Base-by-base conservation (phyloP, 2,888 invertebrate species). In the Pocota personata region DNA sequence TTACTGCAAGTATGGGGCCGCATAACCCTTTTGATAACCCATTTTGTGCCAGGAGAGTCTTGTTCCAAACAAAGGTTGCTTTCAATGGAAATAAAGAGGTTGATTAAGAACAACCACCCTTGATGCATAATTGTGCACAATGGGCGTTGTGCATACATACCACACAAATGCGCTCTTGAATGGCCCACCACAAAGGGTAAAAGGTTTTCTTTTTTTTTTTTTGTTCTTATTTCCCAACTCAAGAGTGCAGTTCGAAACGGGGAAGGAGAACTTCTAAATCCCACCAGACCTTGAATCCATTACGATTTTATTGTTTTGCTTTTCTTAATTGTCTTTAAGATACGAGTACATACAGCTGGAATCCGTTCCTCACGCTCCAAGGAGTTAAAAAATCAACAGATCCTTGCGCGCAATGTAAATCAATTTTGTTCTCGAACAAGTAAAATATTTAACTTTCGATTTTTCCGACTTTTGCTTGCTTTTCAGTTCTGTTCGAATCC, bases 391-490 rank as follows among this genome's bases (percentile, higher is more conserved):
- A 82, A 82, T 86, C 82, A 86, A 82, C 86, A 86, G 82, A 86
- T 86, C 76, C 76, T 82, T 82, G 76, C 77, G 75, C 76, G 66
- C 66, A 86, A 86, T 80, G 75, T 77, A 86, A 86, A 86, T 86
- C 86, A 82, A 86, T 86, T 80, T 86, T 72, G 55, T 73, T 86
- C 80, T 55, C 73, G 52, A 82, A 86, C 86, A 86, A 86, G 86
- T 82, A 82, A 76, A 86, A 86, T 86, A 86, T 86, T 86, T 86
- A 77, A 86, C 86, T 86, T 86, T 86, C 86, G 86, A 86, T 86
- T 82, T 86, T 86, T 72, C 76, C 67, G 14, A 16, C 66, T 78
- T 75, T 16, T 75, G 84, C 79, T 80, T 86, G 80, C 72, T 79
- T 76, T 84, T 71, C 76, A 80, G 86, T 86, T 72, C 76, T 67